Evolutionary conservation across 2,888 invertebrate species (phyloP).

Genomic region (Craniophora ligustri): DNA sequence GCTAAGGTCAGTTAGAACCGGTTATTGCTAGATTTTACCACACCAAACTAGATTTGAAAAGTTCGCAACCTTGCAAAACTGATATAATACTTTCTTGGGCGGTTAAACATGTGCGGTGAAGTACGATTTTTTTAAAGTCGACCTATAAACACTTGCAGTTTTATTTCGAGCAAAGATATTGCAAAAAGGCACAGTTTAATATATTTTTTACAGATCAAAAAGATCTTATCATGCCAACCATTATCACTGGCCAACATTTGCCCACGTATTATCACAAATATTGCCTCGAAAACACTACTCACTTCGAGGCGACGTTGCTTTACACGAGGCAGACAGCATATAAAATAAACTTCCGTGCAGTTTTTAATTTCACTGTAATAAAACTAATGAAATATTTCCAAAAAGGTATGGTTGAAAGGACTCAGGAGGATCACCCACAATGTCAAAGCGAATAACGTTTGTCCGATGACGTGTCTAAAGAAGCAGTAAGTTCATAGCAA

Average conservation of each 20-base stretch:
- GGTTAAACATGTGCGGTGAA: background rate
- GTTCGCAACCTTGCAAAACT: background rate
- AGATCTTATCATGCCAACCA: conserved; percentile 17
- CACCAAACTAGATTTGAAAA: background rate
- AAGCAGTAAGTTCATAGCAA: conserved; percentile 96
- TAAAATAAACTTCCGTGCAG: background rate
- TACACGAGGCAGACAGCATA: conserved; percentile 25
- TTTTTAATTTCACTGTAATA: background rate
- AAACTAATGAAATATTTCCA: conserved; percentile 44
- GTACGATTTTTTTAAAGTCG: background rate
- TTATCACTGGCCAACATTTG: conserved; percentile 30
- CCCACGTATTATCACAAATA: conserved; percentile 27
- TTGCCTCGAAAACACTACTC: conserved; percentile 14
- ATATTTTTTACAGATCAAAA: conserved; percentile 3
- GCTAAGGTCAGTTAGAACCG: conserved; percentile 92
- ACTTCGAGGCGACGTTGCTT: conserved; percentile 39
- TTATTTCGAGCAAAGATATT: conserved; percentile 4
- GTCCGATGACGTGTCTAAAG: conserved; percentile 99
- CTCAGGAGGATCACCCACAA: conserved; percentile 98
- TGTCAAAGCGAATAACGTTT: conserved; percentile 99
- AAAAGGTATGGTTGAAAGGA: conserved; percentile 98
- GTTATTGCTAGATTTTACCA: background rate
- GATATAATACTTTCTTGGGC: background rate
- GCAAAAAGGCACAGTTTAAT: background rate
- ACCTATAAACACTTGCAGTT: conserved; percentile 2